Conservation (phyloP, 2,797 vertebrate genomes). For the Catharus ustulatus region DNA sequence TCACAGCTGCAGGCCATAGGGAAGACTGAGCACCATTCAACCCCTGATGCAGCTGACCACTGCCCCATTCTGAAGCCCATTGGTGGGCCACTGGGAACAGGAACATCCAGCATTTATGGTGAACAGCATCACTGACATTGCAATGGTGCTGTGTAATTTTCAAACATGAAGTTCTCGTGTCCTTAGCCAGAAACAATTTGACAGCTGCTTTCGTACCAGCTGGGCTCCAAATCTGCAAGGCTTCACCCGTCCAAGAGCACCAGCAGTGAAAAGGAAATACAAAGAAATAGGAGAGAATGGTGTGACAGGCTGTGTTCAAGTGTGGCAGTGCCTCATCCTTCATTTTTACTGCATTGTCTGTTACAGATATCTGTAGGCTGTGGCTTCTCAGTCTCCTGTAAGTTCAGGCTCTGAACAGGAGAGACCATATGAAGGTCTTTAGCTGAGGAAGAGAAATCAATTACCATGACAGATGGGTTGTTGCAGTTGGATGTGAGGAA, state of each 20-base stretch:
- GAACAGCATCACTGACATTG: neutral
- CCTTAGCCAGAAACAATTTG: neutral
- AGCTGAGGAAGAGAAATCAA: neutral
- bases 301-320: neutral
- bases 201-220: neutral
- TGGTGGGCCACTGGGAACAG: neutral
- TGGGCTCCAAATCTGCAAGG: neutral
- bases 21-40: neutral
- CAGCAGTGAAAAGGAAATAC: neutral
- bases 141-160: neutral
- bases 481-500: neutral
- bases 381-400: neutral
- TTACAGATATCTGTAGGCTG: neutral
- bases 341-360: neutral
- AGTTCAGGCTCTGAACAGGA: neutral
- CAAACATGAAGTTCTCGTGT: neutral
- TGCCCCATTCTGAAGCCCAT: rapidly evolving
- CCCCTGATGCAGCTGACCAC: rapidly evolving
- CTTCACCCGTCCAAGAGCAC: neutral
- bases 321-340: neutral
- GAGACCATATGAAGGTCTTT: neutral
- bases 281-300: neutral
- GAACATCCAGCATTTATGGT: rapidly evolving
- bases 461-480: neutral
- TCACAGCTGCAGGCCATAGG: neutral